Evolutionary conservation across 1,140 invertebrate genomes (phyloP).

Genomic region (Polyergus mexicanus): DNA sequence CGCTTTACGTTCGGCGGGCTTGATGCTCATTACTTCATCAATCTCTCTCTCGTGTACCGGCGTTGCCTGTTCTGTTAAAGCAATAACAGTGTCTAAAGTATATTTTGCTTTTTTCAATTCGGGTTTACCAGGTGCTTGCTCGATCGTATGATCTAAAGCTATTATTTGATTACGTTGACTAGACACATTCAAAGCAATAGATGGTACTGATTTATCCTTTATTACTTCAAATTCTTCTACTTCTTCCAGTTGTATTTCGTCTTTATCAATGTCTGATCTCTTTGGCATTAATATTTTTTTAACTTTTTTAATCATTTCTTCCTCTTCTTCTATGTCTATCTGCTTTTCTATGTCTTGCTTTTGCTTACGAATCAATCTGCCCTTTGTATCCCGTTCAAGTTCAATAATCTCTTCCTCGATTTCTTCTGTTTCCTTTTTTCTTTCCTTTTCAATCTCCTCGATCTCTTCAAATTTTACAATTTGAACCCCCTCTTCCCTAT

Average conservation of each 20-base stretch:
- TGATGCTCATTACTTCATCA: conserved; percentile 80
- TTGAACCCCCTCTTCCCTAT: conserved; percentile 82
- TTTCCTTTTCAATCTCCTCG: conserved; percentile 67
- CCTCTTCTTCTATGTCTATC: conserved; percentile 69
- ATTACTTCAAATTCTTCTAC: conserved; percentile 83
- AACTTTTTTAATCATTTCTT: conserved; percentile 70
- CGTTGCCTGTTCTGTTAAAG: conserved; percentile 86
- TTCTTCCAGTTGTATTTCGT: conserved; percentile 83
- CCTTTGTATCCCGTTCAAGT: conserved; percentile 81
- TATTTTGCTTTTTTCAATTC: conserved; percentile 86
- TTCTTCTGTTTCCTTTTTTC: conserved; percentile 72
- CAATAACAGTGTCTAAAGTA: conserved; percentile 87
- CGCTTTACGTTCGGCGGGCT: conserved; percentile 83
- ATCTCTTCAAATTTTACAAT: conserved; percentile 79
- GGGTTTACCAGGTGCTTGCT: conserved; percentile 86
- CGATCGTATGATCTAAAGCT: conserved; percentile 84
- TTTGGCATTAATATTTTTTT: conserved; percentile 78
- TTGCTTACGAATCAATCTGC: conserved; percentile 81
- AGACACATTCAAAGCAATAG: conserved; percentile 81
- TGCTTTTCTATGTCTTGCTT: conserved; percentile 78
- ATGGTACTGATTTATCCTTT: conserved; percentile 73
- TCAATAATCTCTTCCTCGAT: conserved; percentile 82
- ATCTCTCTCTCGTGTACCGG: conserved; percentile 88
- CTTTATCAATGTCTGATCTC: conserved; percentile 74
- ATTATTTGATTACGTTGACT: conserved; percentile 87